Evolutionary conservation across 1,140 invertebrate species (phyloP), one percentile per base, ranked within the genome.

Genomic region (Manduca sexta): DNA sequence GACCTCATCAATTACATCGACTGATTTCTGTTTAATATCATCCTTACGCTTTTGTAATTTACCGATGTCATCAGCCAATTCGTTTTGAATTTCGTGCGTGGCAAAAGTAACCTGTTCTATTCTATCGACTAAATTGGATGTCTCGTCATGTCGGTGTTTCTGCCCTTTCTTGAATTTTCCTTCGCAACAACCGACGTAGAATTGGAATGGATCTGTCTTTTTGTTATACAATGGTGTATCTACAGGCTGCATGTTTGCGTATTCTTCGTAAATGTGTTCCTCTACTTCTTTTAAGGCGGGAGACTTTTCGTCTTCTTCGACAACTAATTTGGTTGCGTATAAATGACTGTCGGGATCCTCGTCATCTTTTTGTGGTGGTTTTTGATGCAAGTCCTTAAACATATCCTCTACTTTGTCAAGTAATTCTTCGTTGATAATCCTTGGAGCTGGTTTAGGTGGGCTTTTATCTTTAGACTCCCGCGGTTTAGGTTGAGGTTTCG

Each of bases 371-470:
- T 63, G 38, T n/a, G 67, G 66, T 17, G 80, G 77, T 59, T 85
- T 84, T 12, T 68, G 51, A 35, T 76, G 64, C 6, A 87, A 64
- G 45, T 82, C 79, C 64, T 75, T 82, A 54, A 87, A 87, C 77
- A 87, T 85, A 61, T 87, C 84, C 16, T 87, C 83, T 7, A 87
- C 79, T 74, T 86, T 86, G 44, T 69, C 78, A 4, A 86, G 64
- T 15, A 87, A 52, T 31, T 84, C 84, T 64, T 87, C 86, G 13
- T 80, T 73, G 15, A 86, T 87, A 6, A 87, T 54, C 56, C 77
- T 76, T 0, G 85, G 82, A 1, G 75, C 77, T 16, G 84, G 71
- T 72, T 82, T 84, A 1, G 84, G 79, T 12, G 76, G 70, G 5
- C 53, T 53, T 69, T 76, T 17, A 12, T 79, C 77, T 58, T 79